Base-by-base conservation (phyloP, 1,140 invertebrate species). In the Drosophila pruinosa region DNA sequence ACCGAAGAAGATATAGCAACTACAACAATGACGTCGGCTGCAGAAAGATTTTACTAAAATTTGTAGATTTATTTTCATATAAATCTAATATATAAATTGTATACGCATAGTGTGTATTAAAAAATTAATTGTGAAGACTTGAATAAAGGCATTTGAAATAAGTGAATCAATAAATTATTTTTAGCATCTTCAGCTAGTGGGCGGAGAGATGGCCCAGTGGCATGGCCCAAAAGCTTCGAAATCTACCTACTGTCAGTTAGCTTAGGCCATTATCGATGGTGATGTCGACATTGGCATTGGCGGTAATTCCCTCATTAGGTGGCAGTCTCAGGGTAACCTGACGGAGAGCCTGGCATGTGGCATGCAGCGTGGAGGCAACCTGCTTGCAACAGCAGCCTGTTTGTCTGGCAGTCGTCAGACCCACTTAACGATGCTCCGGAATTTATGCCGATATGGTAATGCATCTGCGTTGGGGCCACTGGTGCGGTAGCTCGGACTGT, bases 361-460 rank as follows among this genome's bases (percentile, higher is more conserved):
- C 31, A 54, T 36, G 52, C 52, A 21, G 50, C 50, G n/a, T n/a
- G 15, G 43, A 19, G 48, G 65, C 67, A 65, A 71, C 67, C 50
- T 70, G 67, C 67, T 62, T 67, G 52, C 52, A 26, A 36, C 58
- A 56, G 36, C 61, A 57, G 70, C 68, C 56, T 75, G 72, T 70
- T 78, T 77, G 53, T 47, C 54, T 65, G 62, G 59, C 67, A 61
- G 53, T 72, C 75, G 64, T 72, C 48, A 53, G 48, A 53, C 77
- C 72, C 86, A 89, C 86, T 89, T 89, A 89, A 89, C 86, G 86
- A 88, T 89, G 86, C 88, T 79, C 86, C 82, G 86, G 88, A 89
- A 89, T 89, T 89, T 90, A 90, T 88, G 78, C 86, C 81, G 86
- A 90, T 90, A 90, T 89, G 81, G 81, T 89, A 82, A 89, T 89